Evolutionary conservation across 2,888 invertebrate genomes (phyloP).

Genomic region (Pterostichus niger): DNA sequence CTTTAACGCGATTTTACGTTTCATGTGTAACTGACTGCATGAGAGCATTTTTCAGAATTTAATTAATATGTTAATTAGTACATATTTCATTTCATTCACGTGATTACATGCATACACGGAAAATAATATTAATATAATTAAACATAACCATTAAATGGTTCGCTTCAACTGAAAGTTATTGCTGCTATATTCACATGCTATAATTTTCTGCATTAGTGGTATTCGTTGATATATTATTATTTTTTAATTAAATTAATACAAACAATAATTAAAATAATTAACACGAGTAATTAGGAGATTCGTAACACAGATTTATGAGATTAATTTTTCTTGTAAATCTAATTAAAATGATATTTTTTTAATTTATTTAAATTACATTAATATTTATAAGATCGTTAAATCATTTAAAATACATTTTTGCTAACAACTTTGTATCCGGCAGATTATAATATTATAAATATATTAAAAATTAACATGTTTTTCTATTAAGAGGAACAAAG

Average conservation of each 20-base stretch:
- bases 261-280: slow-evolving; percentile 65
- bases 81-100: slow-evolving; percentile 56
- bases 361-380: slow-evolving; percentile 25
- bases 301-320: slow-evolving; percentile 30
- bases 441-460: background rate
- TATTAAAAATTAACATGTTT: too few species aligned
- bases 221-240: slow-evolving; percentile 65
- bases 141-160: slow-evolving; percentile 51
- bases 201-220: slow-evolving; percentile 63
- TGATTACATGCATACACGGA: slow-evolving; percentile 24
- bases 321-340: slow-evolving; percentile 57
- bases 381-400: slow-evolving; percentile 46
- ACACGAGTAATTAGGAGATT: slow-evolving; percentile 49
- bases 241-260: slow-evolving; percentile 67
- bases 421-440: slow-evolving; percentile 1
- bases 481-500: too few species aligned
- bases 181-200: slow-evolving; percentile 35
- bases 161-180: slow-evolving; percentile 41
- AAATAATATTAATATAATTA: slow-evolving; percentile 60
- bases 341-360: slow-evolving; percentile 48
- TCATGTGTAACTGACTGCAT: slow-evolving; percentile 33
- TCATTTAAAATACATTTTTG: slow-evolving; percentile 18
- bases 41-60: slow-evolving; percentile 46
- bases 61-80: slow-evolving; percentile 66
- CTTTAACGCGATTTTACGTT: slow-evolving; percentile 25